Evolutionary conservation across 1,140 invertebrate genomes (phyloP).

Genomic region (Oedothorax gibbosus): DNA sequence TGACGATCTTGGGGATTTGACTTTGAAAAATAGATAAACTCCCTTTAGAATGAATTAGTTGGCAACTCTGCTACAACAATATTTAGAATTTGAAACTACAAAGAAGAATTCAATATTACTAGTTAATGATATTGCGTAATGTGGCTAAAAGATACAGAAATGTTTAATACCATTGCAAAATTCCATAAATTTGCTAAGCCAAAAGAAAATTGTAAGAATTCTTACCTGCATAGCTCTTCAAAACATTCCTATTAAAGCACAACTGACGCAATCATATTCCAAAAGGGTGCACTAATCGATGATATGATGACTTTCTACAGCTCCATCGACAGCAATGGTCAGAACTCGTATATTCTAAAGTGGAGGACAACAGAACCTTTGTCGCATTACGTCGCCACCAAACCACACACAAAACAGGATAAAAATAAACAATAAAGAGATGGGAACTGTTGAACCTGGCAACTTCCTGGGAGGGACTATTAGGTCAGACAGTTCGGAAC

Average conservation of each 20-base stretch:
- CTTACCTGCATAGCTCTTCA: slow-evolving; percentile 15
- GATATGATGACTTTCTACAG: not conserved
- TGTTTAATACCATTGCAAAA: not conserved
- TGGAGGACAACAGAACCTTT: slow-evolving; percentile 25
- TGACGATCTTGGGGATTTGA: too few species aligned
- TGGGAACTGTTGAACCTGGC: slow-evolving; percentile 35
- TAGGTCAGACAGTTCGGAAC: slow-evolving; percentile 54
- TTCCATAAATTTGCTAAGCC: not conserved
- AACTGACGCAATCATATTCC: slow-evolving; percentile 13
- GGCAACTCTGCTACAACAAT: too few species aligned
- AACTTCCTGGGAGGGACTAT: slow-evolving; percentile 55
- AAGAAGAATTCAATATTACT: too few species aligned
- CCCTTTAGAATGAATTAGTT: too few species aligned
- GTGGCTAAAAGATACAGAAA: not conserved
- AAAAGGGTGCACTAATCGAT: slow-evolving; percentile 8
- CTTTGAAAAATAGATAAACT: too few species aligned
- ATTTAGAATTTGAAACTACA: too few species aligned
- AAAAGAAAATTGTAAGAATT: not conserved
- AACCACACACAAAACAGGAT: slow-evolving; percentile 19
- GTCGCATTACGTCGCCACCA: slow-evolving; percentile 13
- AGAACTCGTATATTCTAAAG: not conserved
- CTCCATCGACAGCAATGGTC: not conserved
- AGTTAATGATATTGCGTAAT: too few species aligned
- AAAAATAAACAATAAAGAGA: slow-evolving; percentile 52
- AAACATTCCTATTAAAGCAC: slow-evolving; percentile 6